Evolutionary conservation across 2,888 invertebrate species (phyloP), one percentile per base, ranked within the genome.

Genomic region (Chloroclysta siterata): DNA sequence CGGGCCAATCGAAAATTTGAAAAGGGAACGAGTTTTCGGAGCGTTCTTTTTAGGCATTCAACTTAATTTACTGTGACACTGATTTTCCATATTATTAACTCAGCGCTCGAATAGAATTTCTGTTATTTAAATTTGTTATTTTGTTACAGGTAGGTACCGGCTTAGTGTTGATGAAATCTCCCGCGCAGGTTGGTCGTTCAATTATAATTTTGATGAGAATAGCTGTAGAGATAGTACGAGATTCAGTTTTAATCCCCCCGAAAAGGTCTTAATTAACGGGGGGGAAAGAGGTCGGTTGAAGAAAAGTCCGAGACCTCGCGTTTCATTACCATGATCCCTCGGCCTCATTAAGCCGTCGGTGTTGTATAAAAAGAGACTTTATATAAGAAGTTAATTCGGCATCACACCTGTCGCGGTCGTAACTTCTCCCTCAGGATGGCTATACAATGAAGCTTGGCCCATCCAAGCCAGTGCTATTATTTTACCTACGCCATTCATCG

Each of bases 391-490:
- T 92, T 91, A 90, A 93, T 92, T 91, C 88, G 82, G 80, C 86
- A 88, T 90, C 90, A 87, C 92, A 93, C 92, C 92, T 92, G 92
- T 90, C 90, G 79, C 83, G 87, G 80, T 90, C 91, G 88, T 92
- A 92, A 92, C 89, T 91, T 86, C 76, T 81, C 87, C 89, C 86
- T 79, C 81, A 80, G 82, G 82, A 90, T 88, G 76, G 85, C 81
- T 86, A 83, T 83, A 91, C 90, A 90, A 91, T 90, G 88, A 86
- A 88, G 84, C 82, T 79, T 83, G 84, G 81, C 83, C 80, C 83
- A 75, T 78, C 79, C 76, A 78, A 76, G 80, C 75, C 77, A 78
- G 77, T 80, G 80, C 84, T 84, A 88, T 88, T 88, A 88, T 87
- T 84, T 82, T 79, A 81, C 81, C 80, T 75, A 76, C 78, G 76